These are phyloP conservation scores for fruit fly (Drosophila melanogaster) DNA, from an alignment of 1,140 invertebrate genomes.

Conservation along the genomic window Release_6_plus_ISO1_MT NC_004354.4:23080001-23080500, in stretches of 20 bases:
- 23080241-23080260: neutral
- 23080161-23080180: constrained; percentile 18
- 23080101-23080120: constrained; percentile 68
- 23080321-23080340: constrained; percentile 3
- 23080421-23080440: constrained; percentile 52
- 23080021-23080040: constrained; percentile 87
- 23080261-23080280: neutral
- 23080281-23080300: neutral
- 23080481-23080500: constrained; percentile 13
- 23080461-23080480: constrained; percentile 40
- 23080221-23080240: neutral
- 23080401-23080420: constrained; percentile 59
- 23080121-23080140: constrained; percentile 19
- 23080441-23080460: constrained; percentile 9
- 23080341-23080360: neutral
- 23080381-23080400: constrained; percentile 12
- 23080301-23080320: neutral
- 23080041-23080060: constrained; percentile 87
- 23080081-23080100: constrained; percentile 84
- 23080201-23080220: neutral
- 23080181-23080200: constrained; percentile 23
- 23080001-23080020: constrained; percentile 86
- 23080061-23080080: constrained; percentile 85
- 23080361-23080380: neutral
- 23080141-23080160: neutral